Percentiles rank a stretch among this genome's conserved stretches.
Conservation (phyloP, 2,797 vertebrate species). For the Lycodopsis pacificus region DNA sequence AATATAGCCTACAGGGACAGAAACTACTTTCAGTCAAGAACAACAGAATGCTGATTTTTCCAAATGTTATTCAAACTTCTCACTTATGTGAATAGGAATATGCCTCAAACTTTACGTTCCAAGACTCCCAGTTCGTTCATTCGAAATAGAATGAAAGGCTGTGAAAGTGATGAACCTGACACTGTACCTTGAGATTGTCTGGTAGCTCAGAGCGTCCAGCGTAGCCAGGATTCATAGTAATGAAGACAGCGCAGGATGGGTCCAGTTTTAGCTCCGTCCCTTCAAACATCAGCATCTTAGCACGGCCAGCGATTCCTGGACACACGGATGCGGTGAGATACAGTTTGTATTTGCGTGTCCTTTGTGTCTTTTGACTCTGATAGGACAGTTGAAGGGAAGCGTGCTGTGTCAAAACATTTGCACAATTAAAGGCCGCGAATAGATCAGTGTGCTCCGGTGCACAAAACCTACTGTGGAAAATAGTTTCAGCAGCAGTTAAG, state of each 20-base stretch:
- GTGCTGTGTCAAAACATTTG: background rate
- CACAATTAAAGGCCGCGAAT: background rate
- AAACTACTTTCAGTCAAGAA: background rate
- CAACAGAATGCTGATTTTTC: background rate
- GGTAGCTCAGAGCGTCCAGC: conserved; percentile 93
- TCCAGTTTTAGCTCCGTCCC: conserved; percentile 91
- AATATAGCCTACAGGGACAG: background rate
- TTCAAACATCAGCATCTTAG: conserved; percentile 89
- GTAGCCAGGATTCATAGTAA: conserved; percentile 96
- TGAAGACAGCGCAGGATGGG: conserved; percentile 93
- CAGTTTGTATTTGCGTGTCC: background rate
- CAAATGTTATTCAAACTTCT: background rate
- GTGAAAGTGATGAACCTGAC: background rate
- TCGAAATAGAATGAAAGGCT: background rate
- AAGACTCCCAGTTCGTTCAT: background rate
- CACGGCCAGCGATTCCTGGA: conserved; percentile 87
- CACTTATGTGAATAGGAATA: background rate
- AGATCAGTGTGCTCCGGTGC: background rate
- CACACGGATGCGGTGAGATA: conserved; percentile 18
- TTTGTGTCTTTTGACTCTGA: conserved; percentile 6
- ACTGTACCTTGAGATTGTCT: conserved; percentile 91
- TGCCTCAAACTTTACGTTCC: background rate
- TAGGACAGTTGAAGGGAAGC: background rate
- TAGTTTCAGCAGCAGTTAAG: background rate
- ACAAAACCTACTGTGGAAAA: background rate